Base-by-base conservation (phyloP, 2,113 vertebrate genomes). In the Phocoena sinus region DNA sequence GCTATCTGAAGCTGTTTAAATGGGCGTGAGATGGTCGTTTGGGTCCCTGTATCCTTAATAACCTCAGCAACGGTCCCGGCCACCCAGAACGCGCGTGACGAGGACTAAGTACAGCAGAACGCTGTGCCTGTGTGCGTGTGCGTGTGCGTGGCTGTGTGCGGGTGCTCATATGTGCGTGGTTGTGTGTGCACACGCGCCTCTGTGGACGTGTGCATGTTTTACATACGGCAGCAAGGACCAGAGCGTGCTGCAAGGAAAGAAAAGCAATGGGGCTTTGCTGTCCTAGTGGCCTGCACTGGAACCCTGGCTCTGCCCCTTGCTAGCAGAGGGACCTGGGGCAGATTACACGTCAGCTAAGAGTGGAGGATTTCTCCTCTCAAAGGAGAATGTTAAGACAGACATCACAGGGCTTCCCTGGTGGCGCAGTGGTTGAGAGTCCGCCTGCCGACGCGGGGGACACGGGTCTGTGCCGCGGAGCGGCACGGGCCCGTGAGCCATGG, bases 21-120 rank as follows among this genome's bases (percentile, higher is more conserved):
- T 4, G 28, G 12, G 44, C 4, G 1, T 1, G 7, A 58, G 31
- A 56, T 0, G 21, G n/a, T 71, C 33, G 8, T 0, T 6, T 0
- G 9, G 71, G 23, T 9, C 41, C 47, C 7, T 15, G 5, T 3
- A 3, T 20, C 10, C 20, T 50, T 13, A 21, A 20, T 31, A 8
- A 28, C 38, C 38, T 70, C 20, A 15, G 67, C 38, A 6, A 58
- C 65, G 36, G 7, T n/a, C 41, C 89, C 44, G 74, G 41, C n/a
- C 31, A 58, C 41, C 38, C 26, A 26, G 71, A n/a, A 13, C 2
- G 21, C 11, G 0, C 0, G 6, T 8, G 10, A 21, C 4, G 23
- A 25, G 38, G 65, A 53, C 13, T 6, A 17, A 31, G 25, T 12
- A 38, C 0, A 4, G 58, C 70, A 85, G n/a, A 60, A 23, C 3